These are phyloP conservation scores for Muscina levida DNA, from an alignment of 2,888 invertebrate genomes.

Conservation along the genomic window DNA sequence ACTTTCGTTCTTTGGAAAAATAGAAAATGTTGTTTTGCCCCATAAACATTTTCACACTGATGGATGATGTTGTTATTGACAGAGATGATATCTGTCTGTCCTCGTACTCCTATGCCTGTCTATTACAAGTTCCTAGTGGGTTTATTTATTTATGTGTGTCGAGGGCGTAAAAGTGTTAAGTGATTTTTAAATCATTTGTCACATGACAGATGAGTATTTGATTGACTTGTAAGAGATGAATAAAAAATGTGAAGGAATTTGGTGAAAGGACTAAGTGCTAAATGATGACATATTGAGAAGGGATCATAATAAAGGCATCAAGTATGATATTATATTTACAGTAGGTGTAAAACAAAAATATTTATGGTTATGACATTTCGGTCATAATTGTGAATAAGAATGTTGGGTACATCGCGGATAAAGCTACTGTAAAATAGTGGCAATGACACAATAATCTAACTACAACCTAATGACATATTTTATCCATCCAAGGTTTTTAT, in stretches of 20 bases:
- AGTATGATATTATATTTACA: too few relatives aligned
- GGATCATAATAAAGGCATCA: constrained; percentile 15
- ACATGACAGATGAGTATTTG: constrained; percentile 75
- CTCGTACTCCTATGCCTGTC: background rate
- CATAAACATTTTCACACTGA: constrained; percentile 19
- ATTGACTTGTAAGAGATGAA: constrained; percentile 71
- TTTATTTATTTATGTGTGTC: background rate
- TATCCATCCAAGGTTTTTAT: too few relatives aligned
- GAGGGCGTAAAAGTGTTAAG: constrained; percentile 58
- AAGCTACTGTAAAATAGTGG: too few relatives aligned
- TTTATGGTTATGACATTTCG: too few relatives aligned
- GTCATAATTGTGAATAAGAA: too few relatives aligned
- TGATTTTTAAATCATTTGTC: constrained; percentile 78
- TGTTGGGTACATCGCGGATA: too few relatives aligned
- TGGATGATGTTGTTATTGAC: constrained; percentile 37
- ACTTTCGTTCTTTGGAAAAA: constrained; percentile 6
- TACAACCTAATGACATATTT: too few relatives aligned
- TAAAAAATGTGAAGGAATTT: constrained; percentile 37
- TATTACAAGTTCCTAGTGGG: constrained; percentile 3
- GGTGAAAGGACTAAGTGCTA: constrained; percentile 2
- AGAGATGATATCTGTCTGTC: constrained; percentile 5
- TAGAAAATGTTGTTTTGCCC: constrained; percentile 2
- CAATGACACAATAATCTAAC: too few relatives aligned
- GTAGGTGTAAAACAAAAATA: too few relatives aligned
- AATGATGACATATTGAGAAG: constrained; percentile 42